Evolutionary conservation across 1,140 invertebrate species (phyloP), one percentile per base, ranked within the genome.

Genomic region (Cyclargus thomasi): DNA sequence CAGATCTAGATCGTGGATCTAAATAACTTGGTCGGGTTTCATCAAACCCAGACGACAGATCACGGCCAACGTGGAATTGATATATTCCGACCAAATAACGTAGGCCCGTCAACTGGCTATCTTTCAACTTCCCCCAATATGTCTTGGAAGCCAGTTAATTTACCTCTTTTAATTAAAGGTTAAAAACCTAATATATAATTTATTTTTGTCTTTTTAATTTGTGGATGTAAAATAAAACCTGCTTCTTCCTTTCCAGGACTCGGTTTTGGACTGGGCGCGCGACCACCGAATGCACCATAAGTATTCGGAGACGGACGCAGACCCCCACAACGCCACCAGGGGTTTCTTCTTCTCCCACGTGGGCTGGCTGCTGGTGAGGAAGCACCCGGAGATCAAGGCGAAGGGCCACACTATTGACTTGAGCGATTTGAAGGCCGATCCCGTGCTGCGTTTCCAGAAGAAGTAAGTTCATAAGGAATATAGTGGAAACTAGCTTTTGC

Each of bases 301-400:
- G 80, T 96, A 93, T 83, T 94, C 94, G 0, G 96, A 97, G 75
- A 96, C 96, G 0, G 91, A 95, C 69, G 95, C 95, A 0, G 96
- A 97, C 78, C 96, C 96, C 1, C 95, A 97, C 78, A 95, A 97
- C 77, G 94, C 95, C 0, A 94, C 93, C 18, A 91, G 95, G n/a
- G 96, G 96, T 2, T 96, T 97, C 81, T 97, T 97, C 90, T 97
- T 97, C 82, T 92, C 95, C 0, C 96, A 97, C 74, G 91, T 97
- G 39, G 96, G 96, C 8, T 97, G 96, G 96, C 83, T 97, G 63
- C 88, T 97, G 76, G 93, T 95, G 68, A 92, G 92, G 67, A 96
- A 96, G 78, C 95, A 96, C 79, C 95, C 95, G 0, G 93, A 95
- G 57, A 94, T 97, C 39, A 94, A 92, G 67, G 91, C 85, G 4